A percentile compares a stretch with the other conserved stretches of the same genome.
Evolutionary conservation across 2,888 invertebrate genomes (phyloP).

Genomic region (Aspidapion aeneum): DNA sequence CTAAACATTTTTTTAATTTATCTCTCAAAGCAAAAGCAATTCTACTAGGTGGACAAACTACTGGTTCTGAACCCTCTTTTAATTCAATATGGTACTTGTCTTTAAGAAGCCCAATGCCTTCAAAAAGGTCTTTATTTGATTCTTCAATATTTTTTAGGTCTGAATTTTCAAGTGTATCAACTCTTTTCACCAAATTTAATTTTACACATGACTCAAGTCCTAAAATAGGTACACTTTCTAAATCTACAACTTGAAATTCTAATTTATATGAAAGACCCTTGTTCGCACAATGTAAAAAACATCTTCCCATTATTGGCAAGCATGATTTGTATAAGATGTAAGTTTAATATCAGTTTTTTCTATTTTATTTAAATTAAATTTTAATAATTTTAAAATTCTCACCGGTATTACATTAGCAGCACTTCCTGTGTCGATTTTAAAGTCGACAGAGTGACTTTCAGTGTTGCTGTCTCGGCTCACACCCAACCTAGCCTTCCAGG

Average conservation of each 20-base stretch:
- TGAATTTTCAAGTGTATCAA: not conserved
- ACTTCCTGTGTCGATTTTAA: constrained; percentile 7
- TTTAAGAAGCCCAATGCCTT: not conserved
- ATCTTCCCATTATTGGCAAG: not conserved
- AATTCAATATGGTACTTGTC: not conserved
- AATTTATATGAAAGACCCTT: not conserved
- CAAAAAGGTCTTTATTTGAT: not conserved
- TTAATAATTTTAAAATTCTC: not conserved
- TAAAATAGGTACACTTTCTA: not conserved
- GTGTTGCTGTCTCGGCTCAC: no score
- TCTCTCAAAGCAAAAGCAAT: no score
- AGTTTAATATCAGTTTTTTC: constrained; percentile 5
- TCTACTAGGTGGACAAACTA: not conserved
- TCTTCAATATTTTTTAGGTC: not conserved
- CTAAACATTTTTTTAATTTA: no score
- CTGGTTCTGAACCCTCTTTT: not conserved
- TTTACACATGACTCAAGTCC: not conserved
- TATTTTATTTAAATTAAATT: not conserved
- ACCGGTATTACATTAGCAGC: constrained; percentile 11
- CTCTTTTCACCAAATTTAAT: not conserved
- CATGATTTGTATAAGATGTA: constrained; percentile 4
- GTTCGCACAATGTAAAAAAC: not conserved
- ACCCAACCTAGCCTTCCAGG: constrained; percentile 1
- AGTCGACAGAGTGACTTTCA: not conserved
- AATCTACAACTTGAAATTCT: not conserved